A percentile compares a stretch with the other conserved stretches of the same genome.
Evolutionary conservation across 2,888 invertebrate species (phyloP).

Genomic region (Seladonia tumulorum): DNA sequence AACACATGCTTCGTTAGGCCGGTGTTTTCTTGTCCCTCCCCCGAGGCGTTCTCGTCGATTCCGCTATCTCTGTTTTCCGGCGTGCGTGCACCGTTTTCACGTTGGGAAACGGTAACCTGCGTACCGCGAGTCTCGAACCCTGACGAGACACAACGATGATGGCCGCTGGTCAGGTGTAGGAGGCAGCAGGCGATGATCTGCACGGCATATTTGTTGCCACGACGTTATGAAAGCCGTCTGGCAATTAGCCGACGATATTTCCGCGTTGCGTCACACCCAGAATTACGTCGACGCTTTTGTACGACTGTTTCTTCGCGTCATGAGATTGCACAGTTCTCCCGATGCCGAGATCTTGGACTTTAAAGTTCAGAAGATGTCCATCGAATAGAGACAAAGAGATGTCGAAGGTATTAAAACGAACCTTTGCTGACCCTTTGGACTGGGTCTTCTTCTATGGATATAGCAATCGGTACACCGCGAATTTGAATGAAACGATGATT

Average conservation of each 20-base stretch:
- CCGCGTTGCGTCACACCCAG: constrained; percentile 33
- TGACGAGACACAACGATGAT: constrained; percentile 38
- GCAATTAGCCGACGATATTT: constrained; percentile 65
- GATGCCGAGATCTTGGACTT: background rate
- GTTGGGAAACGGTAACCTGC: constrained; percentile 40
- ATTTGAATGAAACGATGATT: background rate
- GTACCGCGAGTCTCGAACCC: constrained; percentile 41
- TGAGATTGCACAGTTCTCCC: background rate
- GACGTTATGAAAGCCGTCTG: constrained; percentile 53
- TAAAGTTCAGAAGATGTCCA: background rate
- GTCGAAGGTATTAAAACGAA: background rate
- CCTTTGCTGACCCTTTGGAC: background rate
- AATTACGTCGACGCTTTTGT: constrained; percentile 34
- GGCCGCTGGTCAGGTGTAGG: constrained; percentile 7
- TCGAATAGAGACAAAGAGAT: background rate
- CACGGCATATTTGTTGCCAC: constrained; percentile 35
- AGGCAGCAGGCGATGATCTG: constrained; percentile 15
- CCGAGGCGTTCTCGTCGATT: background rate
- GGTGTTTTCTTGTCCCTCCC: constrained; percentile 17
- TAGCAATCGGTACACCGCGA: too few relatives aligned
- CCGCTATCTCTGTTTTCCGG: constrained; percentile 33
- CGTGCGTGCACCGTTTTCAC: constrained; percentile 34
- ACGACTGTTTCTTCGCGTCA: constrained; percentile 22
- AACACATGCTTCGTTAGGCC: constrained; percentile 62
- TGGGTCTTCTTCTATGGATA: background rate